A percentile compares a stretch with the other conserved stretches of the same genome.
phyloP scores from a whole-genome alignment of 1,140 invertebrate genomes.

The Dendrolimus kikuchii region DNA sequence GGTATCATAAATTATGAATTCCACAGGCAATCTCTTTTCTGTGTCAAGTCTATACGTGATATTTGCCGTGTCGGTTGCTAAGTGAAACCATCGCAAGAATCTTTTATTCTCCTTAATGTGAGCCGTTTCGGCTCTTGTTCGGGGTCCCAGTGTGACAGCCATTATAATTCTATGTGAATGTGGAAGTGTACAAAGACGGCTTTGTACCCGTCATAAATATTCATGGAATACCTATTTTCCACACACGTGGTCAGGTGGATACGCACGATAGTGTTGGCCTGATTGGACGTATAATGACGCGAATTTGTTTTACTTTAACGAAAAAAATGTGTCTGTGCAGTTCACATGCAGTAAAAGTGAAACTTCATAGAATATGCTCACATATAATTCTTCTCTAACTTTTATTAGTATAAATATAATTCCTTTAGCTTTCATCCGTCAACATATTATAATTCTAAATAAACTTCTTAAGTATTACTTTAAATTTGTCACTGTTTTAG shows the following conservation, averaged over 20 bases:
- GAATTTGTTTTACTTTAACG: constrained; percentile 46
- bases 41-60: constrained; percentile 44
- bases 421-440: too few relatives aligned
- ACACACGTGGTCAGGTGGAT: constrained; percentile 56
- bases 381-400: too few relatives aligned
- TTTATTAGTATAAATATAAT: too few relatives aligned
- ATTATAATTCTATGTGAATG: constrained; percentile 68
- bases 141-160: constrained; percentile 58
- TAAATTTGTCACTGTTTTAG: too few relatives aligned
- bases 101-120: constrained; percentile 62
- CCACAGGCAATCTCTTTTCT: constrained; percentile 27
- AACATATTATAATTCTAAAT: too few relatives aligned
- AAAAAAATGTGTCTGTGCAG: constrained; percentile 21
- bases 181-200: constrained; percentile 59
- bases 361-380: too few relatives aligned
- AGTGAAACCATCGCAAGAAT: constrained; percentile 53
- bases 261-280: constrained; percentile 53
- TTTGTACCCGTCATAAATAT: constrained; percentile 64
- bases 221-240: constrained; percentile 66
- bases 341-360: constrained; percentile 19
- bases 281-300: constrained; percentile 53
- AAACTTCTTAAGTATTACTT: too few relatives aligned
- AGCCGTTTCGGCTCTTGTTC: constrained; percentile 63
- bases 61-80: constrained; percentile 55
- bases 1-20: constrained; percentile 26